Evolutionary conservation across 2,113 vertebrate genomes (phyloP).

Genomic region (Merops nubicus): DNA sequence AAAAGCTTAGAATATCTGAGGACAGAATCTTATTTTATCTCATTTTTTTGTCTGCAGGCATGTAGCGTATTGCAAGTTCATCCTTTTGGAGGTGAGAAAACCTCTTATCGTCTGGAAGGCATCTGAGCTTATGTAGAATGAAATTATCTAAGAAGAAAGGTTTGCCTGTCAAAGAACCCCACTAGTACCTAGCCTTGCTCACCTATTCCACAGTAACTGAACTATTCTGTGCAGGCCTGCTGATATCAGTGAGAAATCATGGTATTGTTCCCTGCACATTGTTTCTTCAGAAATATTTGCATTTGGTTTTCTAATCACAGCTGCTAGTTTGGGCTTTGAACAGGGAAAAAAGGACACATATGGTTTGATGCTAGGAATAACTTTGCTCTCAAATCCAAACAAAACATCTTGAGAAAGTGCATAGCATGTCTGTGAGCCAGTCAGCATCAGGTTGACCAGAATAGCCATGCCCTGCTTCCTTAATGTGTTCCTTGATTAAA

Average conservation of each 20-base stretch:
- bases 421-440: background rate
- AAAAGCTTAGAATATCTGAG: background rate
- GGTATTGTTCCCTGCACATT: background rate
- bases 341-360: background rate
- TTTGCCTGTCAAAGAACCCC: background rate
- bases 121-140: background rate
- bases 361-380: background rate
- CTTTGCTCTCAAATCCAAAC: constrained; percentile 12
- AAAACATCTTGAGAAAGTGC: constrained; percentile 2
- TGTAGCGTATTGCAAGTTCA: background rate
- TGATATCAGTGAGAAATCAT: background rate
- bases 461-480: background rate
- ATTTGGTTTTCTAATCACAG: constrained; percentile 55
- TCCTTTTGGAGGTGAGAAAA: background rate
- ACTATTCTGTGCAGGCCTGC: background rate
- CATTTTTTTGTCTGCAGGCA: background rate
- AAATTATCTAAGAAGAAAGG: background rate
- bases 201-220: background rate
- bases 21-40: background rate
- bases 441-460: background rate
- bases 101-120: background rate
- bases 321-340: background rate
- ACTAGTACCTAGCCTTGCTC: background rate
- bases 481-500: constrained; percentile 47
- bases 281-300: constrained; percentile 5